These are phyloP conservation scores for Epizoanthus rinbou DNA, from an alignment of 92 coral and sea anemone genomes.

Conservation along the genomic window DNA sequence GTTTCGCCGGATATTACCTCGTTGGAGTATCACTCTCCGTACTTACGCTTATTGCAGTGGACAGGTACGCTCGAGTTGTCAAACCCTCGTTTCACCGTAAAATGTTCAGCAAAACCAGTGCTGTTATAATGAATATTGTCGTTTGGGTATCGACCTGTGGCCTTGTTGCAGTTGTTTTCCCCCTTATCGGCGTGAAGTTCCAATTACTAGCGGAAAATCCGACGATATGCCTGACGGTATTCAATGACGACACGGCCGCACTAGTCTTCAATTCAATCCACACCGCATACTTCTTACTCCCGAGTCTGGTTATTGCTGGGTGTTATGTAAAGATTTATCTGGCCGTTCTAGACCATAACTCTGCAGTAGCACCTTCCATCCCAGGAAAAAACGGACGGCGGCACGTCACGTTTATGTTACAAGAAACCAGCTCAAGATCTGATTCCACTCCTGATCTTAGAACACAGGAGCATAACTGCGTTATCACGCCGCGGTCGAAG, in stretches of 20 bases:
- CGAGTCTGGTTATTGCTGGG: slow-evolving; percentile 13
- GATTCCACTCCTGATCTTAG: neutral
- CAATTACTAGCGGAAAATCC: slow-evolving; percentile 14
- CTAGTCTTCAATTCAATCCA: slow-evolving; percentile 30
- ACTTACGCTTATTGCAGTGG: slow-evolving; percentile 29
- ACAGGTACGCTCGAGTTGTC: slow-evolving; percentile 6
- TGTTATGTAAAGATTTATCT: slow-evolving; percentile 11
- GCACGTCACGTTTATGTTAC: neutral
- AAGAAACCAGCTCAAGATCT: neutral
- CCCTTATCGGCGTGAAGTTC: slow-evolving; percentile 22
- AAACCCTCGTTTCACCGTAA: slow-evolving; percentile 19
- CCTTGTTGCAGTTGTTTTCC: slow-evolving; percentile 25
- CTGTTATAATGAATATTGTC: neutral
- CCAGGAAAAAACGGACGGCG: neutral
- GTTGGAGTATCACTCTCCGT: slow-evolving; percentile 33
- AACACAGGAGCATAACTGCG: neutral
- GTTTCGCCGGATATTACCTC: slow-evolving; percentile 21
- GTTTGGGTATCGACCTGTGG: slow-evolving; percentile 21
- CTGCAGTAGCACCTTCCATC: neutral
- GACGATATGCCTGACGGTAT: slow-evolving; percentile 26
- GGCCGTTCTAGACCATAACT: slow-evolving; percentile 13
- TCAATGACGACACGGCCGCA: neutral
- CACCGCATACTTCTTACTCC: slow-evolving; percentile 22
- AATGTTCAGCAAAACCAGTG: slow-evolving; percentile 28
- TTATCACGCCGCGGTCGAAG: neutral